phyloP scores from a whole-genome alignment of 2,113 vertebrate genomes.

The Takifugu flavidus region DNA sequence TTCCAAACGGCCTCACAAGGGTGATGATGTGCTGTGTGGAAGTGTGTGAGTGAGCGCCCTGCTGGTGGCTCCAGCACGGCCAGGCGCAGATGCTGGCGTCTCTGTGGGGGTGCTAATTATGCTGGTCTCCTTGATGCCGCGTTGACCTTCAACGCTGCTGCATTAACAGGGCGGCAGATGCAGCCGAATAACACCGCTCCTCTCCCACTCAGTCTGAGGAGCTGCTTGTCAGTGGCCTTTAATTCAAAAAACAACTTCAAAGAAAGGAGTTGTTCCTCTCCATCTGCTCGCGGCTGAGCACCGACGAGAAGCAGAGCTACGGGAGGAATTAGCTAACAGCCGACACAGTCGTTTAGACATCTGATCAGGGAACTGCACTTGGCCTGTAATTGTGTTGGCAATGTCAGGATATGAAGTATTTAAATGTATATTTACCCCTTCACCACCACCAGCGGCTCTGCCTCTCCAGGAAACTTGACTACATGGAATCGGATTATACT shows the following conservation, averaged over 20 bases:
- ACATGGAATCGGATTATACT: too few relatives aligned
- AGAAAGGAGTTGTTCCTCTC: conserved; percentile 5
- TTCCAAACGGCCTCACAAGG: too few relatives aligned
- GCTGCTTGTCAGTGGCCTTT: conserved; percentile 16
- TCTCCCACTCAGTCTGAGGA: conserved; percentile 2
- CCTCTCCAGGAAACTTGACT: too few relatives aligned
- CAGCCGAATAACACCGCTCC: conserved; percentile 14
- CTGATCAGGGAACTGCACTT: too few relatives aligned
- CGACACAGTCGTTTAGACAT: too few relatives aligned
- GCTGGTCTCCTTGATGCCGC: conserved; percentile 27
- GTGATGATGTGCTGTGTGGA: too few relatives aligned
- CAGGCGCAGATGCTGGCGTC: conserved; percentile 34
- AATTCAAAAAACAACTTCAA: conserved; percentile 11
- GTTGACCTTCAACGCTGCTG: conserved; percentile 55
- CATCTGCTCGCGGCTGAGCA: conserved; percentile 4
- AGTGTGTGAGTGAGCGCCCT: background rate
- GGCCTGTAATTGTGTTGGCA: too few relatives aligned
- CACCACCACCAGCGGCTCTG: too few relatives aligned
- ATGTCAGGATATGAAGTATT: too few relatives aligned
- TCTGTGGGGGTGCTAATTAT: conserved; percentile 56
- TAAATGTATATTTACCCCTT: too few relatives aligned
- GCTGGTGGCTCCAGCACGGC: background rate
- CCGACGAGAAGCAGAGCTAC: too few relatives aligned
- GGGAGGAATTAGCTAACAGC: too few relatives aligned
- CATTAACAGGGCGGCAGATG: conserved; percentile 35